Conservation (phyloP, 2,113 vertebrate genomes). For the Tretioscincus oriximinensis region DNA sequence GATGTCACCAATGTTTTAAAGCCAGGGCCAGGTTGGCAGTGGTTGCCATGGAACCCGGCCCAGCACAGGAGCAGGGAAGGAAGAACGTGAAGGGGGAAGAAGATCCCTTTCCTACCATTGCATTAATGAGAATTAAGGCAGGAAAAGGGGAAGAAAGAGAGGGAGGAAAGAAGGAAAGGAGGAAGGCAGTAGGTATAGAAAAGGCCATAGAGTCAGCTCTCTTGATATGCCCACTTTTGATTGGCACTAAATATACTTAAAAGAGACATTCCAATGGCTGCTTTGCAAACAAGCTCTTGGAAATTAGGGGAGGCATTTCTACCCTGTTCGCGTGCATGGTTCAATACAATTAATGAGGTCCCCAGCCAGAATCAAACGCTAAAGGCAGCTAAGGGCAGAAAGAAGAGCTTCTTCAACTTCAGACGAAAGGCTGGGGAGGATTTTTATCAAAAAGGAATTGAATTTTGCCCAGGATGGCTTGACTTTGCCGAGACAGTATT, state of each 20-base stretch:
- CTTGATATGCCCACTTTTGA: too few species aligned
- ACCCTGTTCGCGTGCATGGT: slow-evolving; percentile 42
- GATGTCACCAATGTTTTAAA: too few species aligned
- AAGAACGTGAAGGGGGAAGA: too few species aligned
- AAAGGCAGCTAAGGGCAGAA: slow-evolving; percentile 28
- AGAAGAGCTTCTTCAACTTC: slow-evolving; percentile 54
- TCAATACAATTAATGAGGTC: slow-evolving; percentile 50
- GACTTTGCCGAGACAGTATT: neutral
- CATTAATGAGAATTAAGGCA: too few species aligned
- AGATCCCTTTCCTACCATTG: too few species aligned
- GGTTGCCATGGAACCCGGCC: too few species aligned
- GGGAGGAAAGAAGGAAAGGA: too few species aligned
- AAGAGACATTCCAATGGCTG: rapidly evolving
- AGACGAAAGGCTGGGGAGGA: slow-evolving; percentile 53
- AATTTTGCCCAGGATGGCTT: slow-evolving; percentile 51
- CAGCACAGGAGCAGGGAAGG: too few species aligned
- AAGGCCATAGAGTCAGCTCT: too few species aligned
- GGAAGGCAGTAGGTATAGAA: too few species aligned
- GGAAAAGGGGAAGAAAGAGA: too few species aligned
- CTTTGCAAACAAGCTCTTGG: neutral
- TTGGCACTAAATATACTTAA: slow-evolving; percentile 1
- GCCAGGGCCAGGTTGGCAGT: too few species aligned
- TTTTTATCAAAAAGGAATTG: slow-evolving; percentile 55
- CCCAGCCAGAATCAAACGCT: slow-evolving; percentile 39
- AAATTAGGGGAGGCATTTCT: slow-evolving; percentile 21